Evolutionary conservation across 35 echinoderm and acorn worm genomes (phyloP).

Genomic region (Apostichopus parvimensis): DNA sequence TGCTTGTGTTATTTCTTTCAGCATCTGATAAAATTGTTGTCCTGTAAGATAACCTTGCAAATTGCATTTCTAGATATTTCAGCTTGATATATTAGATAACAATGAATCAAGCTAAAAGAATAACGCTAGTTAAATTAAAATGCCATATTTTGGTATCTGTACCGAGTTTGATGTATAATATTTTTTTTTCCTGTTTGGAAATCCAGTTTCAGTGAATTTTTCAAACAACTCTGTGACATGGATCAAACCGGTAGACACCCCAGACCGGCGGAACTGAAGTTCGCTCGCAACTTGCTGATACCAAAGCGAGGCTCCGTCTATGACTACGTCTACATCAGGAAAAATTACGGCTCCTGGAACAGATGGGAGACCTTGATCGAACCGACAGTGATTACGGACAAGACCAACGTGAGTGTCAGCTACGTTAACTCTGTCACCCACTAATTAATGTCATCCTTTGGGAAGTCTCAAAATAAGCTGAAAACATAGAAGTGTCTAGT

Average conservation of each 20-base stretch:
- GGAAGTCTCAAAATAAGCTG: too few species aligned
- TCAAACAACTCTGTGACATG: slow-evolving; percentile 96
- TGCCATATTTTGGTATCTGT: too few species aligned
- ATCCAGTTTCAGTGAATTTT: slow-evolving; percentile 97
- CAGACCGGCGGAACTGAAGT: slow-evolving; percentile 83
- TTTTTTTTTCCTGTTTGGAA: not conserved
- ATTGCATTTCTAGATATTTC: too few species aligned
- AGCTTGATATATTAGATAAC: too few species aligned
- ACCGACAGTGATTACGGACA: slow-evolving; percentile 62
- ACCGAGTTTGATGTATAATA: not conserved
- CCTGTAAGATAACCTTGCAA: too few species aligned
- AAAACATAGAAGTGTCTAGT: too few species aligned
- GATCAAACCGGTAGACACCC: slow-evolving; percentile 72
- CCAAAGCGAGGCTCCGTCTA: slow-evolving; percentile 89
- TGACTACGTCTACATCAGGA: slow-evolving; percentile 92
- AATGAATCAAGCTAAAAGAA: too few species aligned
- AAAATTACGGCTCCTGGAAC: slow-evolving; percentile 85
- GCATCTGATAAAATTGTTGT: too few species aligned
- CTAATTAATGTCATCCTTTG: too few species aligned
- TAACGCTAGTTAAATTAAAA: too few species aligned
- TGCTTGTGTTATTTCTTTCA: too few species aligned
- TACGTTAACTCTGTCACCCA: too few species aligned
- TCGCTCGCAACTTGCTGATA: slow-evolving; percentile 80
- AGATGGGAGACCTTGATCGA: slow-evolving; percentile 87
- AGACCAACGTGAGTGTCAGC: slow-evolving; percentile 61